Evolutionary conservation across 1,140 invertebrate species (phyloP).

Genomic region (Oedothorax gibbosus): DNA sequence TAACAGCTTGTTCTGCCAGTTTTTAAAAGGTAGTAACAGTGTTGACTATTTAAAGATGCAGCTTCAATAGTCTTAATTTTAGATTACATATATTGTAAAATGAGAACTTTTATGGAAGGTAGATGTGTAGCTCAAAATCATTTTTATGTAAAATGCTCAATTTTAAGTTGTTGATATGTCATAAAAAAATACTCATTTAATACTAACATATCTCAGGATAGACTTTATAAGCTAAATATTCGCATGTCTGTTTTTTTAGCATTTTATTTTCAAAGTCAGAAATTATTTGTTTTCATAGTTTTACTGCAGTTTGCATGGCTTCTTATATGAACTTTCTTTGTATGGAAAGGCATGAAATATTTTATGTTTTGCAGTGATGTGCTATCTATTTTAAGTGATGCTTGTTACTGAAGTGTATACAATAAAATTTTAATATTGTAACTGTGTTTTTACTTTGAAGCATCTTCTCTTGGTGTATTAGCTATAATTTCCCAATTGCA

Average conservation of each 20-base stretch:
- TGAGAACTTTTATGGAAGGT: slow-evolving; percentile 48
- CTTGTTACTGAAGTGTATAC: slow-evolving; percentile 55
- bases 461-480: neutral
- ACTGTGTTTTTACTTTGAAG: neutral
- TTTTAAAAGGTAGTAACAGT: slow-evolving; percentile 22
- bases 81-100: slow-evolving; percentile 37
- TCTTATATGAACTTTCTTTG: slow-evolving; percentile 35
- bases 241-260: slow-evolving; percentile 2
- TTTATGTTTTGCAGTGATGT: slow-evolving; percentile 49
- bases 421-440: slow-evolving; percentile 50
- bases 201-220: slow-evolving; percentile 49
- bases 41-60: slow-evolving; percentile 7
- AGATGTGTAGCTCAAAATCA: slow-evolving; percentile 45
- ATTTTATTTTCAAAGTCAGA: neutral
- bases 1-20: slow-evolving; percentile 55
- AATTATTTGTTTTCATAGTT: slow-evolving; percentile 37
- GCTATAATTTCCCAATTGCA: too few relatives aligned
- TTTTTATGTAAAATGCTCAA: slow-evolving; percentile 57
- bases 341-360: slow-evolving; percentile 34
- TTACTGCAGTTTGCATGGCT: slow-evolving; percentile 29
- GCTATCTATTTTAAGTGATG: slow-evolving; percentile 56
- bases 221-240: neutral
- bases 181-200: slow-evolving; percentile 32
- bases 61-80: slow-evolving; percentile 37
- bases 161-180: slow-evolving; percentile 50